phyloP scores from a whole-genome alignment of 2,797 vertebrate genomes.

The Vultur gryphus region DNA sequence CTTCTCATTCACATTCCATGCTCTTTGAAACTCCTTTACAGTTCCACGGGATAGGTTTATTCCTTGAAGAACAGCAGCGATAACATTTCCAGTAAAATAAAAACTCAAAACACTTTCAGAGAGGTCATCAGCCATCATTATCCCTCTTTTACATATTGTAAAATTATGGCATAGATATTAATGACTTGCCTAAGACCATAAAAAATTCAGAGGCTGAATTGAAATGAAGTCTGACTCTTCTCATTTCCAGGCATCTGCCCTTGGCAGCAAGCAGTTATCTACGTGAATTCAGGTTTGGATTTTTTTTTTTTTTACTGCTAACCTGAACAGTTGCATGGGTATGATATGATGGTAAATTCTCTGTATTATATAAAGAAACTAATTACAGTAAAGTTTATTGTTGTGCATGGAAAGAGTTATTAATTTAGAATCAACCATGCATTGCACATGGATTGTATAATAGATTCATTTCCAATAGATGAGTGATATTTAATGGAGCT shows the following conservation, averaged over 20 bases:
- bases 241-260: not conserved
- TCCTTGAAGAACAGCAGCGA: not conserved
- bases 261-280: not conserved
- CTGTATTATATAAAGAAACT: not conserved
- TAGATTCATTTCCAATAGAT: not conserved
- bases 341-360: not conserved
- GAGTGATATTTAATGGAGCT: constrained; percentile 2
- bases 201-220: not conserved
- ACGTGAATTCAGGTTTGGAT: not conserved
- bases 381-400: not conserved
- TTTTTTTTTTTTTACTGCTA: not conserved
- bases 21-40: not conserved
- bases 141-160: not conserved
- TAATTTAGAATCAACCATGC: not conserved
- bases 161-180: not conserved
- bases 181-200: not conserved
- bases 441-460: not conserved
- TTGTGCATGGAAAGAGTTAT: not conserved
- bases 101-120: not conserved
- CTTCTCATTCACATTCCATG: not conserved
- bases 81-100: not conserved
- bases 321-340: not conserved
- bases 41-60: not conserved
- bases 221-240: not conserved
- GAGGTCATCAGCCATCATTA: not conserved